Base-by-base conservation (phyloP, 2,797 vertebrate genomes). In the Geotrypetes seraphini region DNA sequence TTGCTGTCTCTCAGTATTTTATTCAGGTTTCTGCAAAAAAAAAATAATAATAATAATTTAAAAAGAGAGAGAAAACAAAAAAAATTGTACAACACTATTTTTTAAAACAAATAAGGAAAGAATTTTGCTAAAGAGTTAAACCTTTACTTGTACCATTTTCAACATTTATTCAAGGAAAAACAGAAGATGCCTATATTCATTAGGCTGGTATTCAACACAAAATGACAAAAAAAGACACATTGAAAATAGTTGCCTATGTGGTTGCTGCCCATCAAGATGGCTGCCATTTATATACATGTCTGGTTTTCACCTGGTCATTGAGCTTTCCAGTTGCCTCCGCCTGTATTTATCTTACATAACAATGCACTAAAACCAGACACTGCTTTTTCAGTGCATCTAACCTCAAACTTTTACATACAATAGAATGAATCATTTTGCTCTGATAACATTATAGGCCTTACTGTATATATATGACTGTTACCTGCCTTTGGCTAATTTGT, bases 401-500 rank as follows among this genome's bases (percentile, higher is more conserved):
- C 73, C 81, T 82, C 78, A 79, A 53, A 69, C 71, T 75, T 69
- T 85, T 83, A 81, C 83, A 71, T 90, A 87, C 83, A 73, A 72
- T 75, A 84, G 84, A 90, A 87, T 79, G 87, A 86, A 76, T 78
- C 60, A 73, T 87, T 86, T 90, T 87, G 85, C 85, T 90, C 88
- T 87, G 86, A 90, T 86, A 83, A 91, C 88, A 85, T 89, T n/a
- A 86, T 87, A 89, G 89, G 94, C 94, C 93, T 98, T 96, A 97
- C 84, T 96, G 88, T 95, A 91, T 61, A 94, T 86, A 91, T 80
- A 35, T 17, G 25, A 89, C 81, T 75, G 71, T 73, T 69, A 78
- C 80, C 83, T 85, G 84, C 86, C 87, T 84, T 75, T 20, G 0
- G 57, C 16, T 71, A 69, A 73, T 68, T 62, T 66, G 53, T 75